Conservation (phyloP, 2,888 invertebrate species). For the Rhopalosiphum nymphaeae region DNA sequence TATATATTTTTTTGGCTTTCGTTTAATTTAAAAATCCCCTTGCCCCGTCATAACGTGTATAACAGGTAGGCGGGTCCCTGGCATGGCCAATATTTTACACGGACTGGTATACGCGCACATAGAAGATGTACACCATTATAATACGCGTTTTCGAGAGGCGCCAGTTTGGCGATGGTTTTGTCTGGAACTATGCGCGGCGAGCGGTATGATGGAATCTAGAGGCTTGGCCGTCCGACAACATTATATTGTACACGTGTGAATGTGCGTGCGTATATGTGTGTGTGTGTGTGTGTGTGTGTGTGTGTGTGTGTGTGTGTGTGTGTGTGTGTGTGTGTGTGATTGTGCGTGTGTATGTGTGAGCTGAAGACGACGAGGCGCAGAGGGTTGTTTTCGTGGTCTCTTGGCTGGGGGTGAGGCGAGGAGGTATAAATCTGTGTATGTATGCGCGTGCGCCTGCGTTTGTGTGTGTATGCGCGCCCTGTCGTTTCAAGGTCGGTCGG, state of each 20-base stretch:
- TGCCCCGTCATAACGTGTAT: background rate
- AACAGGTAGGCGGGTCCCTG: conserved; percentile 61
- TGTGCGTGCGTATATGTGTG: background rate
- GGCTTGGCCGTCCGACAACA: background rate
- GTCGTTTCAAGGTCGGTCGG: conserved; percentile 60
- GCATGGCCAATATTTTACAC: conserved; percentile 63
- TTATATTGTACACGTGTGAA: conserved; percentile 19
- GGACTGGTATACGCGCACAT: conserved; percentile 12
- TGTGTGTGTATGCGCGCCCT: background rate
- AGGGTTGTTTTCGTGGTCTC: conserved; percentile 56
- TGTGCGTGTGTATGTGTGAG: background rate
- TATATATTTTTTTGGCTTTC: conserved; percentile 55
- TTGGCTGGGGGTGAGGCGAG: background rate
- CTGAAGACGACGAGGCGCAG: conserved; percentile 24
- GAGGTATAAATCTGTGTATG: conserved; percentile 27
- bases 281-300: background rate
- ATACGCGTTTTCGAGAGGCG: conserved; percentile 54
- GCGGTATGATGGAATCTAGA: conserved; percentile 3
- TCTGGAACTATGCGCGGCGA: conserved; percentile 50
- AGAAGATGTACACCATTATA: conserved; percentile 36
- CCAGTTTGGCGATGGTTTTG: conserved; percentile 65
- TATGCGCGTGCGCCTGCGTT: background rate
- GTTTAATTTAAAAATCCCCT: conserved; percentile 63
- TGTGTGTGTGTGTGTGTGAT: background rate
- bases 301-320: background rate